Evolutionary conservation across 2,888 invertebrate genomes (phyloP), one percentile per base, ranked within the genome.

Genomic region (Brenthis daphne): DNA sequence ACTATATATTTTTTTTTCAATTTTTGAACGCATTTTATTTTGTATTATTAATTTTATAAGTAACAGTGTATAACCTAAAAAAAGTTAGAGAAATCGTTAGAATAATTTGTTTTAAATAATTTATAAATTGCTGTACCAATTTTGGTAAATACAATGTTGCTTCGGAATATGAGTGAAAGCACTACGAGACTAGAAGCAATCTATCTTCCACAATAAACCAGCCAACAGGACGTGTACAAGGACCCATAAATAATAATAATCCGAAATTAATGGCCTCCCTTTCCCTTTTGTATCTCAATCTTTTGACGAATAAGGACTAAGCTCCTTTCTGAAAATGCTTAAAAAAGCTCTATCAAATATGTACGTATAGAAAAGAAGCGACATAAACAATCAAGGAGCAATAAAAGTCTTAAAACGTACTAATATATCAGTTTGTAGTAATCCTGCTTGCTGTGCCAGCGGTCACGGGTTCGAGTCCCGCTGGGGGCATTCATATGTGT

Each of bases 231-330:
- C 57, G 63, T 57, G 64, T 53, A 57, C 37, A 53, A 33, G 16
- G 50, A 63, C n/a, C 29, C 13, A 69, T 65, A 60, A 69, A 65
- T 69, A 69, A 69, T 37, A 65, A 50, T 65, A 57, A 60, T 65
- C 43, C 55, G 47, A 58, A 24, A 56, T 55, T 60, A 61, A 69
- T 53, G 16, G 51, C 6, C 33, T n/a, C 50, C 47, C 60, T 54
- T 43, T 50, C 29, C 47, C 60, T 54, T 43, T 58, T 58, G 33
- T 58, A 54, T n/a, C 37, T 58, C 43, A 20, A 37, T 51, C 51
- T 65, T 48, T 60, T 65, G 65, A 69, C 60, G 58, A 43, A 16
- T 57, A 48, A 57, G 50, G 43, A 50, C 56, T 24, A 37, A 57
- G 43, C 48, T 14, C 24, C 37, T 24, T 24, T 5, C 57, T n/a